phyloP scores from a whole-genome alignment of 2,113 vertebrate genomes.

The Fregata magnificens region DNA sequence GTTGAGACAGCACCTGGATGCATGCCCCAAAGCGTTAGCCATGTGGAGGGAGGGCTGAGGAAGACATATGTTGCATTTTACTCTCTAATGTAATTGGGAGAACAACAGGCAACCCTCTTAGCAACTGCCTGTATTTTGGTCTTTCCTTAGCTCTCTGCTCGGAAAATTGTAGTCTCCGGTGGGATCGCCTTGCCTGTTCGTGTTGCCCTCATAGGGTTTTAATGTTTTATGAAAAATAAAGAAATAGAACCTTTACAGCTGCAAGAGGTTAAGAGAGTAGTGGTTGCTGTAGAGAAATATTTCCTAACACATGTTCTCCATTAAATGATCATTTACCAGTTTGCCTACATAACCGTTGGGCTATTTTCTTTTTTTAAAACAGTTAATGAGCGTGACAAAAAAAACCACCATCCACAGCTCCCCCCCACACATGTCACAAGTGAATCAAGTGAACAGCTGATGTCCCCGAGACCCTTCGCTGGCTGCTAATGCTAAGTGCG shows the following conservation, averaged over 20 bases:
- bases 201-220: neutral
- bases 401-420: neutral
- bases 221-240: conserved; percentile 50
- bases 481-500: neutral
- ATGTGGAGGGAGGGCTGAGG: conserved; percentile 1
- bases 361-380: conserved; percentile 5
- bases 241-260: conserved; percentile 45
- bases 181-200: neutral
- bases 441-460: neutral
- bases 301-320: conserved; percentile 38
- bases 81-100: conserved; percentile 40
- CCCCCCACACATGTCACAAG: neutral
- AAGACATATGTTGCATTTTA: conserved; percentile 48
- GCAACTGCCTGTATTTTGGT: conserved; percentile 32
- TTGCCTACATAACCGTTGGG: conserved; percentile 17
- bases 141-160: neutral
- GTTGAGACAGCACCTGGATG: conserved; percentile 56
- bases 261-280: conserved; percentile 33
- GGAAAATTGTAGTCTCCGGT: conserved; percentile 32
- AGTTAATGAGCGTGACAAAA: neutral
- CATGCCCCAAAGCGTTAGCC: conserved; percentile 30
- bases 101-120: conserved; percentile 33
- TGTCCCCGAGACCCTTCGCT: neutral
- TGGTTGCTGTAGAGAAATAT: conserved; percentile 13
- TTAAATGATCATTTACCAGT: conserved; percentile 50